Percentiles rank a stretch among this genome's conserved stretches.
Evolutionary conservation across 2,888 invertebrate species (phyloP).

Genomic region (Hirtodrosophila trivittata): DNA sequence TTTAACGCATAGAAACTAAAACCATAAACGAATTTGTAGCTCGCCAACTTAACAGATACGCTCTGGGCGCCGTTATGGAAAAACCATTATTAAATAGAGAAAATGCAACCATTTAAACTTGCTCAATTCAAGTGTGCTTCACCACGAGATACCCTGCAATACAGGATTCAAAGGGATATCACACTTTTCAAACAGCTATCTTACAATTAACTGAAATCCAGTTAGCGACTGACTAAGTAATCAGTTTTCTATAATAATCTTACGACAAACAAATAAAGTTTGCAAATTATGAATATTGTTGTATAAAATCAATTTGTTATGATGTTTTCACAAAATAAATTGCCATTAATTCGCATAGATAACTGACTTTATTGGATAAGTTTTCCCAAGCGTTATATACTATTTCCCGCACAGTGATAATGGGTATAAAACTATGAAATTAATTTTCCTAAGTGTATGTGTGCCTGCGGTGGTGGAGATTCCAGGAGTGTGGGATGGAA

Average conservation of each 20-base stretch:
- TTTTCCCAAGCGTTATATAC: not conserved
- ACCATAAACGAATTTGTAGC: conserved; percentile 8
- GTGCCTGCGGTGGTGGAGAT: not conserved
- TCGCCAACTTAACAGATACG: not conserved
- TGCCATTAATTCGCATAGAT: no score
- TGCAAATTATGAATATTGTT: no score
- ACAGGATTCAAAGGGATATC: no score
- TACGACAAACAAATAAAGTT: no score
- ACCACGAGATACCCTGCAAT: conserved; percentile 21
- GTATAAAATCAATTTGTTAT: no score
- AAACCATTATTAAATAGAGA: conserved; percentile 35
- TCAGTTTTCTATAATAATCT: no score
- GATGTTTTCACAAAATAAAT: no score
- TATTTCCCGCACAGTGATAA: not conserved
- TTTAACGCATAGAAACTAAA: conserved; percentile 3
- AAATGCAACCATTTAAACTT: no score
- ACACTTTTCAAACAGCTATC: no score
- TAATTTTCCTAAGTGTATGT: conserved; percentile 29
- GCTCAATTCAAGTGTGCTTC: no score
- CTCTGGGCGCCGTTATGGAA: conserved; percentile 6
- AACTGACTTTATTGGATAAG: not conserved
- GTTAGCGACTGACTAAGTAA: no score
- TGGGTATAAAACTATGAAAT: conserved; percentile 20
- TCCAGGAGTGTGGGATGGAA: not conserved
- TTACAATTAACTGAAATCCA: no score